Conservation (phyloP, 1,140 invertebrate species). For the Camponotus pennsylvanicus region DNA sequence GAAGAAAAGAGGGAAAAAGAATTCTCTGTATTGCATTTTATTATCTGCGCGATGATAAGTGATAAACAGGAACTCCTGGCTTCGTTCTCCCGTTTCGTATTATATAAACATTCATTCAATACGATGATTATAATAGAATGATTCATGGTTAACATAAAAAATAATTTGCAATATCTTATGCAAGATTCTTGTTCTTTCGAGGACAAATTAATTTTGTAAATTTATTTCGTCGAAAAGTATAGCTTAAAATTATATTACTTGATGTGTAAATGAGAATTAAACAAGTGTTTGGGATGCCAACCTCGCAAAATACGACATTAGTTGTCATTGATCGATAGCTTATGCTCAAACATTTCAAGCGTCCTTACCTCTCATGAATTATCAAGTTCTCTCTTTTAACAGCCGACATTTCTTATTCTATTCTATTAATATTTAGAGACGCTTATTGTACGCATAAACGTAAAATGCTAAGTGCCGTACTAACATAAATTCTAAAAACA, state of each 20-base stretch:
- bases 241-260: not conserved
- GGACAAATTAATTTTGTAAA: not conserved
- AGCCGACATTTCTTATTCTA: not conserved
- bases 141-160: not conserved
- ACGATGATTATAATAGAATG: not conserved
- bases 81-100: not conserved
- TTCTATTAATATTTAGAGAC: not conserved
- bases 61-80: not conserved
- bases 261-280: slow-evolving; percentile 20
- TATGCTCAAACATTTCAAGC: slow-evolving; percentile 10
- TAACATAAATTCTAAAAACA: not conserved
- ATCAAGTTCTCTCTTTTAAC: not conserved
- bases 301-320: not conserved
- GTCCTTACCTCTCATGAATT: slow-evolving; percentile 16
- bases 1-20: no score
- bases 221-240: not conserved
- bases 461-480: not conserved
- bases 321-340: slow-evolving; percentile 39
- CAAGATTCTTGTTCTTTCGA: not conserved
- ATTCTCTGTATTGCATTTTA: not conserved
- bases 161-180: not conserved
- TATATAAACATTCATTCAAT: not conserved
- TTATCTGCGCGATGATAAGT: not conserved
- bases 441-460: not conserved
- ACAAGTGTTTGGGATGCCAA: not conserved